Base-by-base conservation (phyloP, 2,113 vertebrate species). In the Aptenodytes patagonicus region DNA sequence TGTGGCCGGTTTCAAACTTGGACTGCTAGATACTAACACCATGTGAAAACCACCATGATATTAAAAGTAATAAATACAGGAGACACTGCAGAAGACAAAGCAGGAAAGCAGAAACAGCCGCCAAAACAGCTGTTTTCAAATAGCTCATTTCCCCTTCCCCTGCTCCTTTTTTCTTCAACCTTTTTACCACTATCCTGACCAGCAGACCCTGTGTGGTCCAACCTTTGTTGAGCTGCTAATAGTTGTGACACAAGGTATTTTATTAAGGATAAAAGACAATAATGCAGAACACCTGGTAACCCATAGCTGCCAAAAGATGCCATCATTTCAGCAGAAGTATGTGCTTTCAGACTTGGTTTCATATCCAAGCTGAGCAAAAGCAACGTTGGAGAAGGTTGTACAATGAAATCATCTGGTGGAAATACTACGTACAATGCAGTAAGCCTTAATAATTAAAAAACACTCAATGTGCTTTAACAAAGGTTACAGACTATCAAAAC, bases 201-300 rank as follows among this genome's bases (percentile, higher is more conserved):
- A 90, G 91, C 79, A 88, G 91, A 87, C 77, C 80, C 93, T 96
- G 93, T 89, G 89, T 66, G 83, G 89, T 95, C 90, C 79, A 90
- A 42, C 49, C 77, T 88, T 65, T 61, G 29, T 9, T 83, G 29
- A 84, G 62, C 49, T 77, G 49, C 57, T 58, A 64, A 86, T 25
- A 64, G 61, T 52, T 92, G 82, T 38, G 87, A 88, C 95, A 94
- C 49, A 11, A 58, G 78, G 25, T 79, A 78, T 66, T 90, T 97
- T 93, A 83, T 83, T 75, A 80, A 91, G 89, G 80, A 54, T 77
- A 95, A 77, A 78, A 97, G 84, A 95, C 84, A 93, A 66, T 91
- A 97, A 97, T 13, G 55, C 58, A 90, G 93, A 97, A 83, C 95
- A 95, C 90, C 88, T 95, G 86, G 87, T 87, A 94, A 93, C 89